Conservation (phyloP, 2,113 vertebrate genomes). For the Podilymbus podiceps region DNA sequence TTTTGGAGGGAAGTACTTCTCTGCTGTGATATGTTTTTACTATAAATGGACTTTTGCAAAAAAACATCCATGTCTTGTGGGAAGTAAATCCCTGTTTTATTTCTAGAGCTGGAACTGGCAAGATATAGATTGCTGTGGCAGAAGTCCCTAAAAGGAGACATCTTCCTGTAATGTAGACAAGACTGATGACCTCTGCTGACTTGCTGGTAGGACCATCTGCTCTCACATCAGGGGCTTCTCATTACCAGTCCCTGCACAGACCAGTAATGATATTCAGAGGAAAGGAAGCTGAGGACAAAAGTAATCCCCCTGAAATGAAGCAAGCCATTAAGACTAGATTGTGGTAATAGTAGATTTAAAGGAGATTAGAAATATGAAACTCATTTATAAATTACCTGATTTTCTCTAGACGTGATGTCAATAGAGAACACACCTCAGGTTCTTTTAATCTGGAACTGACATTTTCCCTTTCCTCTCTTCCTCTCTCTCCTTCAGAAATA, state of each 20-base stretch:
- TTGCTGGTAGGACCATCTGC: conserved; percentile 34
- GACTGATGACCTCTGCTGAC: conserved; percentile 12
- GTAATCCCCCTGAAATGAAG: neutral
- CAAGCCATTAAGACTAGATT: neutral
- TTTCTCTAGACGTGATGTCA: neutral
- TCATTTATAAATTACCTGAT: neutral
- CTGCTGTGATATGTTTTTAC: neutral
- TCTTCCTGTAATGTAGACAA: neutral
- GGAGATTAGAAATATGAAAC: neutral
- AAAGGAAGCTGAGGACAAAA: neutral
- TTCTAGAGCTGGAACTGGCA: neutral
- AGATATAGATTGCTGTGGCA: neutral
- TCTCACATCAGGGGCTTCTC: conserved; percentile 24
- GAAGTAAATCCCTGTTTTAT: neutral
- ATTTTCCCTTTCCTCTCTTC: neutral
- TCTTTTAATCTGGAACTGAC: neutral
- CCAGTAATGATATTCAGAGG: neutral
- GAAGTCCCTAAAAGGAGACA: neutral
- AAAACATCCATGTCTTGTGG: neutral
- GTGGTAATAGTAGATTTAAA: neutral
- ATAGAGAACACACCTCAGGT: neutral
- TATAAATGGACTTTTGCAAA: neutral
- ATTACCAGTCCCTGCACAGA: neutral
- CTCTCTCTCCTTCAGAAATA: neutral
- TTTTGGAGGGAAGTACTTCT: neutral